Evolutionary conservation across 2,888 invertebrate genomes (phyloP).

Genomic region (Chydorus sphaericus): DNA sequence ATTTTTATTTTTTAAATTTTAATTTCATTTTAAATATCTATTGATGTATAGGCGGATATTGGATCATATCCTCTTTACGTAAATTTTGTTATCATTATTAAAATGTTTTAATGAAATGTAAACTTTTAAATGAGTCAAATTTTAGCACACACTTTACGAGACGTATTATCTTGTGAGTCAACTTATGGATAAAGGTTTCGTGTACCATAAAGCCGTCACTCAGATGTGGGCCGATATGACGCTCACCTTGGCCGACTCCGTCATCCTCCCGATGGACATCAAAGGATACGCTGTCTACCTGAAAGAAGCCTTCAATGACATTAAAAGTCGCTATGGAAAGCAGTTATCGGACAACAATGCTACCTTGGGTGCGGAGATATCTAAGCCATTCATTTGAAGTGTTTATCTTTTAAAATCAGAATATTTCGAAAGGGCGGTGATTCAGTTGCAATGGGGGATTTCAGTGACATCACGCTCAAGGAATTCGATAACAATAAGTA

Average conservation of each 20-base stretch:
- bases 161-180: slow-evolving; percentile 26
- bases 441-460: not conserved
- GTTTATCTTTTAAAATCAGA: not conserved
- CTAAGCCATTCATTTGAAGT: no score
- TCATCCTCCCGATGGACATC: slow-evolving; percentile 28
- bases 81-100: not conserved
- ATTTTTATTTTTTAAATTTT: no score
- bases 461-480: not conserved
- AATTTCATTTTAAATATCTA: no score
- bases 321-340: slow-evolving; percentile 4
- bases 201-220: slow-evolving; percentile 22
- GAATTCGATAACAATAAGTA: not conserved
- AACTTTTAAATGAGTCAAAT: no score
- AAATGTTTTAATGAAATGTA: not conserved
- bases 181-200: slow-evolving; percentile 27
- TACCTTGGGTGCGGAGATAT: slow-evolving; percentile 14
- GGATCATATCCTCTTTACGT: slow-evolving; percentile 9
- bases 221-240: slow-evolving; percentile 27
- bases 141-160: slow-evolving; percentile 28
- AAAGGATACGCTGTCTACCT: slow-evolving; percentile 22
- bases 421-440: not conserved
- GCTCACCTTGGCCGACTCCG: slow-evolving; percentile 25
- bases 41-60: no score
- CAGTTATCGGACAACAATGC: slow-evolving; percentile 11
- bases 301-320: slow-evolving; percentile 1